Base-by-base conservation (phyloP, 2,797 vertebrate species). In the Luscinia luscinia region DNA sequence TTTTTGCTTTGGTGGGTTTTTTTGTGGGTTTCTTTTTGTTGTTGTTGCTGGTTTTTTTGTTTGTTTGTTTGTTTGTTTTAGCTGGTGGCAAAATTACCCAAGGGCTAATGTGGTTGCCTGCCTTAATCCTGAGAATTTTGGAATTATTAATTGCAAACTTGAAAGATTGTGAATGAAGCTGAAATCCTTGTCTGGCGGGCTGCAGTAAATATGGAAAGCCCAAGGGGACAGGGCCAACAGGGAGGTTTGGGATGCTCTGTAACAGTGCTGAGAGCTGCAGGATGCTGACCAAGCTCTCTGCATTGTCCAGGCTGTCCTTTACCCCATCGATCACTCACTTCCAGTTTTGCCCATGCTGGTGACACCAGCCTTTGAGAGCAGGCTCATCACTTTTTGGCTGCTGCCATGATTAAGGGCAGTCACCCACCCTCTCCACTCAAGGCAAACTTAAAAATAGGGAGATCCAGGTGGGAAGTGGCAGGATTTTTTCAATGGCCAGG, bases 91-190 rank as follows among this genome's bases (percentile, higher is more conserved):
- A 52, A 92, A 91, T 70, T 91, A 85, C 84, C 52, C 75, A 12
- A 59, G 49, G 75, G 41, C 45, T 87, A 89, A 17, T 3, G 4
- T 70, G 41, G 57, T 59, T 83, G 70, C 22, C 48, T 79, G 45
- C 36, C 77, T 92, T 76, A 59, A 73, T 82, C 45, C 55, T 63
- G 38, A 87, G 34, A 73, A 84, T 79, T 86, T 79, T 82, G 21
- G 52, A 57, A 67, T 30, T 84, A 70, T 80, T 95, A 84, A 89
- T 52, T 84, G 66, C 46, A 59, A 93, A 76, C 30, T 79, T 89
- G 77, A 46, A 92, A 54, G 58, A 61, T 5, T 58, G 48, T 84
- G 85, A 86, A 59, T 67, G 48, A 66, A 67, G 74, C 40, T 62
- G 12, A 82, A 87, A 79, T 41, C 46, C 55, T 51, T 58, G 27